Base-by-base conservation (phyloP, 1,140 invertebrate genomes). In the Pseudoatta argentina region DNA sequence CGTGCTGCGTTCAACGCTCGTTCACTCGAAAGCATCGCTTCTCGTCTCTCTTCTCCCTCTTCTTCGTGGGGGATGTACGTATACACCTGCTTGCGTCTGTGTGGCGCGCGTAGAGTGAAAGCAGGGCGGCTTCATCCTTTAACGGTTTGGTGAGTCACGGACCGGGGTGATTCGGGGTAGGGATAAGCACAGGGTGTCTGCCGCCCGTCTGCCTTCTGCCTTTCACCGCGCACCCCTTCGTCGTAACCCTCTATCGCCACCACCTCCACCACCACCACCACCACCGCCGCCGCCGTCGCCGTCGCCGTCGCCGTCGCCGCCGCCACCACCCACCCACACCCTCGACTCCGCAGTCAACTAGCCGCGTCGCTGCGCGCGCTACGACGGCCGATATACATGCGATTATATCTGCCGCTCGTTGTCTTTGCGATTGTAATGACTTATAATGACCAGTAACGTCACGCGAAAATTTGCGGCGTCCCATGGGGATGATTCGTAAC, bases 61-160 rank as follows among this genome's bases (percentile, higher is more conserved):
- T 12, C 10, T 14, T 34, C 27, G 51, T 24, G 30, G n/a, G 34
- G 30, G 63, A 21, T 78, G 85, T 87, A 48, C 59, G 57, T 57
- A 44, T 69, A 69, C 72, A 73, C 39, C 61, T 34, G 71, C 85
- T 83, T 75, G 63, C 10, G 79, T 86, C 83, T 55, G 89, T 91
- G 77, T 88, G 18, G 88, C 39, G 86, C 83, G 89, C 71, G 90
- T 88, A 82, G 86, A 91, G 89, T 88, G 89, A 93, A 91, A 92
- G 90, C 92, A 91, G 92, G 91, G 93, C 91, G 92, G 93, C 92
- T 94, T 94, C 91, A 94, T 94, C 93, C 94, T 93, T 94, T 93
- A 94, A 94, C 92, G 92, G 94, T 94, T 94, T 94, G 92, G 93
- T 95, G 93, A 95, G 93, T 95, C 94, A 95, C 92, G 93, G 92